A percentile compares a stretch with the other conserved stretches of the same genome.
Conservation (phyloP, 2,888 invertebrate species). For the Hetaerina titia region DNA sequence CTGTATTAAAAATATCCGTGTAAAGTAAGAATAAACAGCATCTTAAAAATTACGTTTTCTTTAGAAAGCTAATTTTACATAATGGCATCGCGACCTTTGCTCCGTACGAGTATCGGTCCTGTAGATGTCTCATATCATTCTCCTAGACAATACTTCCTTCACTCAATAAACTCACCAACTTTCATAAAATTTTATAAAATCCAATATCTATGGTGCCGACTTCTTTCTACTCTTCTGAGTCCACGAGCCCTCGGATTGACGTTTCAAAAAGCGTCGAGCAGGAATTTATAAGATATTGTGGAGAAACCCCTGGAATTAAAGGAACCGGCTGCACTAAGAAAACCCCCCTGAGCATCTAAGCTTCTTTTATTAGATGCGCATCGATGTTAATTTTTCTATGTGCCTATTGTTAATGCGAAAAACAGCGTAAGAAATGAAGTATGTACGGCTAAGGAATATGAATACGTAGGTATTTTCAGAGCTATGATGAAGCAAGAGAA, state of each 20-base stretch:
- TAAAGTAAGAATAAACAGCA: too few species aligned
- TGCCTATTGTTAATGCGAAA: too few species aligned
- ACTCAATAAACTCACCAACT: neutral
- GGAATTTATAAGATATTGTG: constrained; percentile 21
- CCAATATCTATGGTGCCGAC: neutral
- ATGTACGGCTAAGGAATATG: too few species aligned
- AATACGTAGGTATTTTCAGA: too few species aligned
- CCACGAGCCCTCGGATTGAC: neutral
- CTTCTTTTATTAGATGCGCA: too few species aligned
- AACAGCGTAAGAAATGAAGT: too few species aligned
- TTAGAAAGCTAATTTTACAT: too few species aligned
- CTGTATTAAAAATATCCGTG: too few species aligned
- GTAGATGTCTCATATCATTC: neutral
- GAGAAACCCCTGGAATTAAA: neutral
- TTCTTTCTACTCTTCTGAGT: neutral
- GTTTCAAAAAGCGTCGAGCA: neutral
- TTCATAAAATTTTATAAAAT: neutral
- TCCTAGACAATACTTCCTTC: neutral
- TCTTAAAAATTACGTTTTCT: too few species aligned
- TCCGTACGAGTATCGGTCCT: neutral
- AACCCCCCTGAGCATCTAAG: neutral
- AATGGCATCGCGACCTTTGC: too few species aligned
- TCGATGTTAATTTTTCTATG: too few species aligned
- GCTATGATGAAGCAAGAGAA: too few species aligned
- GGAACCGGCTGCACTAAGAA: neutral